Conservation (phyloP, 2,797 vertebrate species). For the Knipowitschia caucasica region DNA sequence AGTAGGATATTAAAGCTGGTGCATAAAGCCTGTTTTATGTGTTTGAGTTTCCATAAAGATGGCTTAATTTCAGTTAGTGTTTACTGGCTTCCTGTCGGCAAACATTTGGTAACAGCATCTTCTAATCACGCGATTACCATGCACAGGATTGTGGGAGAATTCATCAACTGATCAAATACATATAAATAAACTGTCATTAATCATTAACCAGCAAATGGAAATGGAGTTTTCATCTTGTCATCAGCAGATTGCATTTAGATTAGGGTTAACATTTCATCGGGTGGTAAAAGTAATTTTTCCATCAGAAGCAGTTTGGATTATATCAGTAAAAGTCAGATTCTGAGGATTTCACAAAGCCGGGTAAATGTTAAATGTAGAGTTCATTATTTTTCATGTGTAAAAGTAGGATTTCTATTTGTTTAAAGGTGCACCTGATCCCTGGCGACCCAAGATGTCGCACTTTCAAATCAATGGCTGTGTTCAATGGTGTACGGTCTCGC, state of each 20-base stretch:
- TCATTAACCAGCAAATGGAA: constrained; percentile 11
- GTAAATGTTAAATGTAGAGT: neutral
- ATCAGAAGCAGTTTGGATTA: neutral
- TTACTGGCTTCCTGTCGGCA: constrained; percentile 15
- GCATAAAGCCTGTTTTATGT: constrained; percentile 10
- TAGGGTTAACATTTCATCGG: neutral
- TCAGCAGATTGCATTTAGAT: constrained; percentile 1
- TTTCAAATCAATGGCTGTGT: too few relatives aligned
- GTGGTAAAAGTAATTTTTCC: neutral
- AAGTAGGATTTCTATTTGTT: too few relatives aligned
- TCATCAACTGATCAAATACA: constrained; percentile 18
- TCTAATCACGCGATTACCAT: constrained; percentile 14
- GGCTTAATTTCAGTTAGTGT: constrained; percentile 16
- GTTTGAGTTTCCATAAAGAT: constrained; percentile 11
- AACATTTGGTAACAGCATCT: constrained; percentile 17
- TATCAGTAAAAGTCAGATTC: neutral
- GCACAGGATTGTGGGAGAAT: constrained; percentile 10
- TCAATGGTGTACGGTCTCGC: too few relatives aligned
- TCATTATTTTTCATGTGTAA: too few relatives aligned
- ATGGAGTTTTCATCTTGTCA: constrained; percentile 8
- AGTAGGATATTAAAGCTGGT: constrained; percentile 1
- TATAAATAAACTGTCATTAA: constrained; percentile 16
- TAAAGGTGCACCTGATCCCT: too few relatives aligned
- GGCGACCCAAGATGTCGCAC: too few relatives aligned
- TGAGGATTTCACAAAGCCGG: neutral